Base-by-base conservation (phyloP, 1,140 invertebrate genomes). In the Drosophila micromelanica region DNA sequence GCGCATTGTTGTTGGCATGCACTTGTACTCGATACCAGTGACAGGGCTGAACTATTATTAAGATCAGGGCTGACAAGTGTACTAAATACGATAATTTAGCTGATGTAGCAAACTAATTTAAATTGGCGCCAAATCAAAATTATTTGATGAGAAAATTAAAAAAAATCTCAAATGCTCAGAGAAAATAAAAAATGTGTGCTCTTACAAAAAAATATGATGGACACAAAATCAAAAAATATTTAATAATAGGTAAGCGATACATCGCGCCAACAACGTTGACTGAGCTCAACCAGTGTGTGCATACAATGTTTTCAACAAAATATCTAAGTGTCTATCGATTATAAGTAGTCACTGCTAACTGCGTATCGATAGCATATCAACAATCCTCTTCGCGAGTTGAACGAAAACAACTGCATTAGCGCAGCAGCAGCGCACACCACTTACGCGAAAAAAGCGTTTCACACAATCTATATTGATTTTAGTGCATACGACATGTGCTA, bases 1-100 rank as follows among this genome's bases (percentile, higher is more conserved):
- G 69, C 70, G 76, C 77, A 79, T 78, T 79, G 77, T 78, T 79
- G 75, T 79, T 79, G 76, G 76, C 74, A 73, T 76, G 73, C 69
- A 73, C 74, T 76, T 76, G 73, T 76, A 76, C 73, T 78, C 76
- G 73, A 76, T 78, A 61, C 74, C 61, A 17, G 38, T 43, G 7
- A 5, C 37, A 59, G 61, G 61, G 61, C 20, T 59, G 27, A 13
- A 65, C 30, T 45, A 23, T 37, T 20, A 73, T 15, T n/a, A 17
- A 40, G 6, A 17, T 42, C 59, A 74, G 63, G 74, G 64, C 13
- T 17, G 52, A 15, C 17, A 17, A 7, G 11, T 43, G 5, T n/a
- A 2, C 15, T 13, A 5, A 32, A 17, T 8, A 35, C 35, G 43
- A 71, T 55, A 54, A 3, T 46, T 13, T 2, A 35, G 15, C 2